Evolutionary conservation across 2,888 invertebrate genomes (phyloP).

Genomic region (Netelia virgata): DNA sequence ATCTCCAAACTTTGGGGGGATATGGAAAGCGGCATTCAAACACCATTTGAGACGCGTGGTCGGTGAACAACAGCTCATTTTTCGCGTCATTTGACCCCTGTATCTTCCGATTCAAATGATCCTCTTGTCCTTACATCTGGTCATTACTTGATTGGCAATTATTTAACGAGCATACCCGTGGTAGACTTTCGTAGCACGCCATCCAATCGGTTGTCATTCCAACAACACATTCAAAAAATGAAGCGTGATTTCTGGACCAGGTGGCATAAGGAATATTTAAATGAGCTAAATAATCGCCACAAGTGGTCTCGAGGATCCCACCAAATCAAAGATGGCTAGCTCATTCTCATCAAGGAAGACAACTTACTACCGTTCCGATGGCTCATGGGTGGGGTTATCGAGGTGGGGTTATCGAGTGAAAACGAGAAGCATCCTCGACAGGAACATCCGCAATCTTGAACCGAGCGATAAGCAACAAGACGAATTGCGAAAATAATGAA

Average conservation of each 20-base stretch:
- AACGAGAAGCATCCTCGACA: not conserved
- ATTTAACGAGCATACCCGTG: conserved; percentile 62
- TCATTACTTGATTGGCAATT: conserved; percentile 64
- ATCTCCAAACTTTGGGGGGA: conserved; percentile 73
- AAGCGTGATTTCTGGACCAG: not conserved
- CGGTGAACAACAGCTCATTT: conserved; percentile 59
- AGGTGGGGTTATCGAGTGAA: conserved; percentile 13
- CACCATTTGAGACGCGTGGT: conserved; percentile 64
- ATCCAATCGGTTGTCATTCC: conserved; percentile 62
- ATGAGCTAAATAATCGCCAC: not conserved
- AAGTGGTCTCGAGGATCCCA: not conserved
- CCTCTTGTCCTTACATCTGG: conserved; percentile 48
- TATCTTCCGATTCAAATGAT: conserved; percentile 54
- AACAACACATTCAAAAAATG: not conserved
- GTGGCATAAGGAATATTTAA: not conserved
- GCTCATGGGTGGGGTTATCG: conserved; percentile 55
- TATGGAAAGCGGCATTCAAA: conserved; percentile 73
- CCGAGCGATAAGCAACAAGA: not conserved
- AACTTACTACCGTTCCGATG: conserved; percentile 55
- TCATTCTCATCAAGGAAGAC: conserved; percentile 54
- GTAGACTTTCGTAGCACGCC: conserved; percentile 38
- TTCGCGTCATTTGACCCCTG: not conserved
- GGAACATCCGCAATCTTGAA: not conserved
- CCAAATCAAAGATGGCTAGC: not conserved
- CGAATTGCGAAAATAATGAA: too few relatives aligned